Conservation (phyloP, 30 jellyfish, hydroid and myxozoan genomes). For the Aurelia aurita complex sp. Pacific region DNA sequence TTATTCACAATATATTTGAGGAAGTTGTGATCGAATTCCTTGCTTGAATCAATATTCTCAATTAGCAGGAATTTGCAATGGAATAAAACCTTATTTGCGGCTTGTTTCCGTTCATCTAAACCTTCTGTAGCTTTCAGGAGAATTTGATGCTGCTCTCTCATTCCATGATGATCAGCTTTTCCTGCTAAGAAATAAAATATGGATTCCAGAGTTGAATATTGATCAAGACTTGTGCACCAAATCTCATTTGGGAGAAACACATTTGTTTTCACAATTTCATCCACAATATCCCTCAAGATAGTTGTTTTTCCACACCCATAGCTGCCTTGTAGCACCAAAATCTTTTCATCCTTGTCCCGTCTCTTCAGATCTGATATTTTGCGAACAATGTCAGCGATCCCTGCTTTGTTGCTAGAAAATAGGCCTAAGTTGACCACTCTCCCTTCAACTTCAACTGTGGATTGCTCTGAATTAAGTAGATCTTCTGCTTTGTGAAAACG, state of each 20-base stretch:
- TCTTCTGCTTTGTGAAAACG: background rate
- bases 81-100: constrained; percentile 15
- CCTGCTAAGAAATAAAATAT: constrained; percentile 15
- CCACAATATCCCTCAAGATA: background rate
- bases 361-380: background rate
- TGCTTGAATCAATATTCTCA: constrained; percentile 38
- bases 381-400: background rate
- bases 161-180: constrained; percentile 43
- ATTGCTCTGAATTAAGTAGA: no score
- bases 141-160: constrained; percentile 14
- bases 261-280: background rate
- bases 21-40: constrained; percentile 10
- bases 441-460: no score
- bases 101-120: constrained; percentile 2
- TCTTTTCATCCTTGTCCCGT: background rate
- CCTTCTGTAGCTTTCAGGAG: constrained; percentile 1
- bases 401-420: background rate
- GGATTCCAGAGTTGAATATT: constrained; percentile 18
- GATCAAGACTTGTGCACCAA: constrained; percentile 8
- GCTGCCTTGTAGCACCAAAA: constrained; percentile 24
- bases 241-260: background rate
- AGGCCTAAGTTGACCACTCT: no score
- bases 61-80: constrained; percentile 23
- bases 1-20: constrained; percentile 10
- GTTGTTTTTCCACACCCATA: constrained; percentile 46